Percentiles rank a stretch among this genome's conserved stretches.
Evolutionary conservation across 1,140 invertebrate genomes (phyloP).

Genomic region (Drosophila kurseongensis): DNA sequence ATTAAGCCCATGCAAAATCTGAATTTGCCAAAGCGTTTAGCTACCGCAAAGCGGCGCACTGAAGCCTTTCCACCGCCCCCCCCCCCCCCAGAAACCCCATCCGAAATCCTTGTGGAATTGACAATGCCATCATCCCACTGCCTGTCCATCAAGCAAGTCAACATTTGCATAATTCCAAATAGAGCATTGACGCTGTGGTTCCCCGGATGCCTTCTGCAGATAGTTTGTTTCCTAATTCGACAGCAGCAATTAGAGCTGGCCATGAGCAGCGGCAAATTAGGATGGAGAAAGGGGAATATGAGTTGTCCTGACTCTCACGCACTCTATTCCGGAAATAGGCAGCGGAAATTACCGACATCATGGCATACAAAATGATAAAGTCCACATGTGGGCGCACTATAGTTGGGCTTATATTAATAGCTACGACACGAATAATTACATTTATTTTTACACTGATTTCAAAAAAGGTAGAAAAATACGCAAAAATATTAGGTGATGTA

Average conservation of each 20-base stretch:
- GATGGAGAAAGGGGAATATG: background rate
- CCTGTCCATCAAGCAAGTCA: constrained; percentile 15
- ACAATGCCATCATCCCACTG: background rate
- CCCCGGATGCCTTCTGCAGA: constrained; percentile 6
- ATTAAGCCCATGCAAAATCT: constrained; percentile 58
- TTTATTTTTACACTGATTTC: background rate
- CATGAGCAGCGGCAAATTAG: constrained; percentile 25
- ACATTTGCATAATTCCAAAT: constrained; percentile 66
- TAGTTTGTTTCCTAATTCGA: constrained; percentile 16
- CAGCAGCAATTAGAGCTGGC: constrained; percentile 55
- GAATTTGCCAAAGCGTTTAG: constrained; percentile 30
- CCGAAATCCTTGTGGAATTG: background rate
- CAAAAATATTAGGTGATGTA: too few relatives aligned
- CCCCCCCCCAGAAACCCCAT: background rate
- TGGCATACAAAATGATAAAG: constrained; percentile 34
- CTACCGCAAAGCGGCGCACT: constrained; percentile 18
- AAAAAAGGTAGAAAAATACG: too few relatives aligned
- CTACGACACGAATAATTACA: too few relatives aligned
- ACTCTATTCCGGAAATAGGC: constrained; percentile 52
- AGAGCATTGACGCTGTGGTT: constrained; percentile 18
- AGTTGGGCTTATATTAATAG: constrained; percentile 1
- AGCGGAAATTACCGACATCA: constrained; percentile 47
- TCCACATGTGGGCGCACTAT: constrained; percentile 19
- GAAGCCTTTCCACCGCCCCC: background rate
- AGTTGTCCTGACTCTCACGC: constrained; percentile 33